Base-by-base conservation (phyloP, 2,888 invertebrate species). In the Mayetiola destructor region DNA sequence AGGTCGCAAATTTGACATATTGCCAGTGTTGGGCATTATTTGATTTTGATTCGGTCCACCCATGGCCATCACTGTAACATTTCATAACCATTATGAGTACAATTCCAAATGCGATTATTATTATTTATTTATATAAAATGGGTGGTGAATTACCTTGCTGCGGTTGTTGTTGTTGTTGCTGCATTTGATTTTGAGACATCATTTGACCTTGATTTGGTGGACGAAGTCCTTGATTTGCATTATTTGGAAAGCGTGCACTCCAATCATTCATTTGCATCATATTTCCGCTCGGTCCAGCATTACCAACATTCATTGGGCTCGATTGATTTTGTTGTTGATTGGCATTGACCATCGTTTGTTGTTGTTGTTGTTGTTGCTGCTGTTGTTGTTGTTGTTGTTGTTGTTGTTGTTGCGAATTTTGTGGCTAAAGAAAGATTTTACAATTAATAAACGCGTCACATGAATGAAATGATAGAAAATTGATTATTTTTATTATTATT, bases 221-320 rank as follows among this genome's bases (percentile, higher is more conserved):
- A 10, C 77, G 69, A 61, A 76, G 64, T 54, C 68, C 73, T 54
- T 64, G 67, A 60, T 63, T 68, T 65, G 66, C 42, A 61, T 68
- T 74, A 61, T 70, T 74, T 42, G 71, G 72, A 63, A 76, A 76
- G 54, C 76, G 66, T 56, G 72, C 75, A 59, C 71, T 72, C 76
- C 79, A 78, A 61, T 79, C 77, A 61, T 77, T 77, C 75, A 77
- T 76, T 32, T 77, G 73, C 57, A 77, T 64, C 72, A 70, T 64
- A 66, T 76, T 76, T 56, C 75, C 75, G 61, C 76, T 72, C 69
- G 73, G 59, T 61, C 71, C 64, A 64, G 73, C 61, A 64, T 71
- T 60, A 66, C 68, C 57, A 65, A 66, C 40, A 68, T 68, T 54
- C 66, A 69, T 56, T 61, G 66, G 59, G 63, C 69, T 32, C 21